Base-by-base conservation (phyloP, 2,888 invertebrate genomes). In the Apamea crenata region DNA sequence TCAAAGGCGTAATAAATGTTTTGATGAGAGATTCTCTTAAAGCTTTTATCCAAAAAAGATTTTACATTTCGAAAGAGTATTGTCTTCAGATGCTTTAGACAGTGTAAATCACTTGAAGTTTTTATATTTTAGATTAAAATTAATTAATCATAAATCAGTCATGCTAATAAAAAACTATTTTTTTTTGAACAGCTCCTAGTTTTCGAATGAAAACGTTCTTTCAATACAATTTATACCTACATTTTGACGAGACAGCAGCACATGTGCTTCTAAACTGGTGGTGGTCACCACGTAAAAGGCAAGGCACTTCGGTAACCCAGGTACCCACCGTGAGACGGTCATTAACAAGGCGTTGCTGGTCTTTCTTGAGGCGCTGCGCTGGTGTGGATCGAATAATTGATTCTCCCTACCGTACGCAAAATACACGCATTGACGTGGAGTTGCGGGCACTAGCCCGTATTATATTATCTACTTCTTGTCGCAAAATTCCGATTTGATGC, bases 1-100 rank as follows among this genome's bases (percentile, higher is more conserved):
- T 90, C 84, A 85, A 59, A 81, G 83, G 80, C 82, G 86, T 88
- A 87, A 89, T 91, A 89, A 92, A 91, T 91, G 90, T 90, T 90
- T 89, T 87, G 90, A 91, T 90, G 90, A 92, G 88, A 82, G 86
- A 87, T 89, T 87, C 85, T 78, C 82, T 77, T 75, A 73, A 80
- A 90, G 85, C 73, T 87, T 89, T 90, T 78, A 40, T 81, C 18
- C 65, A 82, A 88, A 89, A 85, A 81, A 74, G 79, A 79, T 89
- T 88, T 85, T 82, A 78, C 72, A 81, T 85, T 83, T 77, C 47
- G 53, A 88, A 75, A 81, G 73, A 74, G 71, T 84, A 83, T 87
- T 75, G 82, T 84, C 72, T 77, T 78, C 74, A 87, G 69, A 79
- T 79, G 73, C 66, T 84, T 84, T 71, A 56, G 63, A 80, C 80